These are phyloP conservation scores for Sorex maritimensis DNA, from an alignment of 2,797 vertebrate genomes.

Conservation along the genomic window DNA sequence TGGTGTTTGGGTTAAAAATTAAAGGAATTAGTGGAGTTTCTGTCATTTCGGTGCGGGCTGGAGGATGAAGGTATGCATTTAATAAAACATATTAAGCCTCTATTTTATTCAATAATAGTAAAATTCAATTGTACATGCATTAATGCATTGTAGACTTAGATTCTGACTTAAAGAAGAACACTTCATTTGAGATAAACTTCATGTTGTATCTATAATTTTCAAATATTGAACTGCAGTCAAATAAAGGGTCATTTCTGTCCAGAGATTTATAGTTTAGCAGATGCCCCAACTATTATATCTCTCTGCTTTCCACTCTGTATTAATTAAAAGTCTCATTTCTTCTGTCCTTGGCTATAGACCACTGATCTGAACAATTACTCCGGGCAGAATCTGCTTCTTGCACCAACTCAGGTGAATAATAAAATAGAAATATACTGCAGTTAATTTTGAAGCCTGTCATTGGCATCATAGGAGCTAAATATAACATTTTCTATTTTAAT, in stretches of 20 bases:
- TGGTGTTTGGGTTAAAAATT: not conserved
- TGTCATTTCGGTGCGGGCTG: conserved; percentile 14
- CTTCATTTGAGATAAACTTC: conserved; percentile 74
- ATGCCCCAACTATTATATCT: conserved; percentile 74
- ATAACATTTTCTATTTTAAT: conserved; percentile 39
- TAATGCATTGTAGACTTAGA: conserved; percentile 40
- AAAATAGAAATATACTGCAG: conserved; percentile 72
- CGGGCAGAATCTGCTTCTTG: conserved; percentile 64
- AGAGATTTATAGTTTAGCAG: conserved; percentile 81
- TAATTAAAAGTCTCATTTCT: conserved; percentile 87
- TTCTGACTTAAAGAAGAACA: conserved; percentile 67
- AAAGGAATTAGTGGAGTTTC: not conserved
- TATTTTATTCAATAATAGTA: conserved; percentile 33
- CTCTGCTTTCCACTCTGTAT: conserved; percentile 78
- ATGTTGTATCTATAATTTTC: conserved; percentile 69
- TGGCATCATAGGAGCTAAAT: conserved; percentile 22
- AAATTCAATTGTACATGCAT: conserved; percentile 66
- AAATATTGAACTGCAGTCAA: conserved; percentile 79
- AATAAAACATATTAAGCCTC: conserved; percentile 55
- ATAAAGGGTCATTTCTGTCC: conserved; percentile 73
- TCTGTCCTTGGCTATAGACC: conserved; percentile 85
- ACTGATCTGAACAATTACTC: conserved; percentile 85
- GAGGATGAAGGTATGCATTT: not conserved
- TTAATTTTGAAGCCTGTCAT: conserved; percentile 72
- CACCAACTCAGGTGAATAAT: conserved; percentile 82